Percentiles rank a stretch among this genome's conserved stretches.
Evolutionary conservation across 2,797 vertebrate genomes (phyloP).

Genomic region (Typhlichthys subterraneus): DNA sequence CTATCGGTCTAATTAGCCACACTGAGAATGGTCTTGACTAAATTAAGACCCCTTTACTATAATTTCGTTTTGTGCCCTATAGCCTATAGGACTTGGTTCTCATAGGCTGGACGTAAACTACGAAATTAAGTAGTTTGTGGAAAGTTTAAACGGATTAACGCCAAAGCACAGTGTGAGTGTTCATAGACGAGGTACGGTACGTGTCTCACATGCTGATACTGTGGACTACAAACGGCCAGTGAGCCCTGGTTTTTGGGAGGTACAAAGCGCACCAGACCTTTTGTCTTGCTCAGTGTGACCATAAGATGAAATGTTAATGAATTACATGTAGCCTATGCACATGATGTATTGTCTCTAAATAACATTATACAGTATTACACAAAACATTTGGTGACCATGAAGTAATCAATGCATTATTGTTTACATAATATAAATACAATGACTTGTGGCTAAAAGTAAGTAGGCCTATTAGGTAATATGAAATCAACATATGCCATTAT

Average conservation of each 20-base stretch:
- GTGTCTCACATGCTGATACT: slow-evolving; percentile 72
- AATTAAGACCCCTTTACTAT: slow-evolving; percentile 20
- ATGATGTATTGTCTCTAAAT: background rate
- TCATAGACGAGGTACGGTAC: slow-evolving; percentile 30
- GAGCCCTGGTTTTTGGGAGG: slow-evolving; percentile 52
- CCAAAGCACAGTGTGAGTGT: background rate
- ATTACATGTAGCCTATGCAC: background rate
- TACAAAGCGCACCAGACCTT: slow-evolving; percentile 46
- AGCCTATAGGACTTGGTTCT: slow-evolving; percentile 1
- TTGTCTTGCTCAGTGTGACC: slow-evolving; percentile 33
- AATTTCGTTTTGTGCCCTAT: slow-evolving; percentile 52
- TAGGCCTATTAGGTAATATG: no score
- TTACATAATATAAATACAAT: no score
- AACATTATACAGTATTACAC: background rate
- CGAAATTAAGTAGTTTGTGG: slow-evolving; percentile 4
- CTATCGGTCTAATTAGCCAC: slow-evolving; percentile 23
- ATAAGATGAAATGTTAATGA: background rate
- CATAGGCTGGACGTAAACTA: no score
- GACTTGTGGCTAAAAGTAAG: no score
- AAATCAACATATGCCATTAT: no score
- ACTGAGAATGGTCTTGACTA: slow-evolving; percentile 69
- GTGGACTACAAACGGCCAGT: slow-evolving; percentile 40
- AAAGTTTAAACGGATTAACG: slow-evolving; percentile 39
- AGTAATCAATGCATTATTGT: no score
- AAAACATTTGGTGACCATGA: background rate